phyloP scores from a whole-genome alignment of 2,888 invertebrate genomes.

The Lottia gigantea region DNA sequence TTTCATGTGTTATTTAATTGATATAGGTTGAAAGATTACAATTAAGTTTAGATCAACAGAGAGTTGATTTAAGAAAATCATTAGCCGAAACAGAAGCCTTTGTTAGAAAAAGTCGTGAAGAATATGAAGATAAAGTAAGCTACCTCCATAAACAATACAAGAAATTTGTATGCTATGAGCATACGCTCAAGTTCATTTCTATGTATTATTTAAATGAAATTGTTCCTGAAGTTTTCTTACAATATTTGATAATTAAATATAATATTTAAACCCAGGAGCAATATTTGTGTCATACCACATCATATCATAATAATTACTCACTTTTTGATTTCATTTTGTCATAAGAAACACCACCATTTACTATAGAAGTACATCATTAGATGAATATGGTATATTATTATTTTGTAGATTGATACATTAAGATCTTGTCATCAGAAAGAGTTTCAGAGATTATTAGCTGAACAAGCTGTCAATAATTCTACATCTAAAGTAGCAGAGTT shows the following conservation, averaged over 20 bases:
- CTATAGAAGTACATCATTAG: no score
- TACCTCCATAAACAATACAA: no score
- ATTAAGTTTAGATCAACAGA: constrained; percentile 54
- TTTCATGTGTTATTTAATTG: neutral
- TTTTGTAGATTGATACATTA: constrained; percentile 48
- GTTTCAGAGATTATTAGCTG: constrained; percentile 53
- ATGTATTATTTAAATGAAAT: no score
- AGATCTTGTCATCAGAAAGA: constrained; percentile 59
- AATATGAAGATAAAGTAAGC: constrained; percentile 52
- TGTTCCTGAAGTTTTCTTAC: no score
- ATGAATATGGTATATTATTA: constrained; percentile 11
- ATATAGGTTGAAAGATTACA: constrained; percentile 55
- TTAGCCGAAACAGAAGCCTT: constrained; percentile 57
- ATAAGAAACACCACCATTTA: no score
- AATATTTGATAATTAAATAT: no score
- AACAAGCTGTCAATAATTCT: constrained; percentile 59
- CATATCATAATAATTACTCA: no score
- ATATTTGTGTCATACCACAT: no score
- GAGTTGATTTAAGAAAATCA: constrained; percentile 53
- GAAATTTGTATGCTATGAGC: no score
- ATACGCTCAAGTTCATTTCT: no score
- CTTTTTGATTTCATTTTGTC: no score
- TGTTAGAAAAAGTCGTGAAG: constrained; percentile 49
- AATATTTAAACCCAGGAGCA: no score
- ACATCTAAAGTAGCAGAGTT: constrained; percentile 60